phyloP scores from a whole-genome alignment of 2,113 vertebrate genomes.

The Rhineura floridana region DNA sequence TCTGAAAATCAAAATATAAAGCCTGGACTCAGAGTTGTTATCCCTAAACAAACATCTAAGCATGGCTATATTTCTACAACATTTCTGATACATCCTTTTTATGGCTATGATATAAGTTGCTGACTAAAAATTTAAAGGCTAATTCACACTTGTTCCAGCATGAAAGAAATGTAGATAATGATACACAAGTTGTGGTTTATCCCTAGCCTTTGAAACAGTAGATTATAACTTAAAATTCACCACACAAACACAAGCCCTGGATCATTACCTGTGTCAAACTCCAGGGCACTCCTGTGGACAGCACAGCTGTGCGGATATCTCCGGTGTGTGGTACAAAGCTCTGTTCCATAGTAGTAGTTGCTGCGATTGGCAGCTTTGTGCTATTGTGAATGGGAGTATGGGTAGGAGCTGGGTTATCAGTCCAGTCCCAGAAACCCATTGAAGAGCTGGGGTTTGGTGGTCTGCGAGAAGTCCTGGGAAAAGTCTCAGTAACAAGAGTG shows the following conservation, averaged over 20 bases:
- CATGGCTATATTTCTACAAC: neutral
- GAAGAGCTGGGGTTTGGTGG: constrained; percentile 31
- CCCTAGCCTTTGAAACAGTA: neutral
- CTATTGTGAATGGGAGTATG: constrained; percentile 49
- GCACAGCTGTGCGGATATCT: constrained; percentile 33
- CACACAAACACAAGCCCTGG: neutral
- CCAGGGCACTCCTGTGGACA: constrained; percentile 72
- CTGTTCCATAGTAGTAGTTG: constrained; percentile 39
- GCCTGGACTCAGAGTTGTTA: neutral
- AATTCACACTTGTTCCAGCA: neutral
- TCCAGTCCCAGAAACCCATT: constrained; percentile 37
- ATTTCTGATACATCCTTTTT: neutral
- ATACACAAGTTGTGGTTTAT: neutral
- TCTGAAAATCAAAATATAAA: neutral
- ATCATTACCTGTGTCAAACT: constrained; percentile 76
- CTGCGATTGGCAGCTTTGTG: constrained; percentile 32
- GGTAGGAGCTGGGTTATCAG: constrained; percentile 22
- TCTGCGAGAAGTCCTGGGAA: constrained; percentile 24
- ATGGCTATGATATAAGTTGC: neutral
- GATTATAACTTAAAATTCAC: neutral
- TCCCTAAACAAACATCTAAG: neutral
- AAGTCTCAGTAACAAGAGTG: constrained; percentile 4
- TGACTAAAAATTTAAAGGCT: neutral
- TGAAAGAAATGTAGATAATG: neutral
- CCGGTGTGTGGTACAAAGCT: constrained; percentile 50